Evolutionary conservation across 1,140 invertebrate genomes (phyloP).

Genomic region (Hetaerina americana): DNA sequence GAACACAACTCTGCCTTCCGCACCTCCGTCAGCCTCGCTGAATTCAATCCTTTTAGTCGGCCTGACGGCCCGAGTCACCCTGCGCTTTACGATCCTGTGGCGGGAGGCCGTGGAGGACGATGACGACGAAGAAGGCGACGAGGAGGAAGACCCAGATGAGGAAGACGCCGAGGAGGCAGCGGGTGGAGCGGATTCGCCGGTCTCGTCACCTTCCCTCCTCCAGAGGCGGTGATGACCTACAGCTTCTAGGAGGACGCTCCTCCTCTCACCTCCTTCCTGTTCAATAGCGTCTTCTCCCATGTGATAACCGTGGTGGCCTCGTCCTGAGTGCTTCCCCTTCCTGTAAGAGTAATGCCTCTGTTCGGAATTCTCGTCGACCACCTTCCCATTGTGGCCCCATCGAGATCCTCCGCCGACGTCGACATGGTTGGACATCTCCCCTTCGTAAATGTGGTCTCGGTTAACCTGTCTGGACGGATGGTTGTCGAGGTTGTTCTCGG

Average conservation of each 20-base stretch:
- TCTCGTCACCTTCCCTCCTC: constrained; percentile 3
- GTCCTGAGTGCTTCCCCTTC: background rate
- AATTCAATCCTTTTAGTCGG: constrained; percentile 87
- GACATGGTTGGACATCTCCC: background rate
- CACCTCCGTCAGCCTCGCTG: constrained; percentile 77
- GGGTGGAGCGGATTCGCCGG: background rate
- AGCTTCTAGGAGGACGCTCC: background rate
- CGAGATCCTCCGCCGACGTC: background rate
- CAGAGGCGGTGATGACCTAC: background rate
- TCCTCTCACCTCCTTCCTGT: background rate
- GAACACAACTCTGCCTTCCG: constrained; percentile 76
- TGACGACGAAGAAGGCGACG: too few relatives aligned
- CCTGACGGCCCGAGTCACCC: constrained; percentile 73
- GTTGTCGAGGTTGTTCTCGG: background rate
- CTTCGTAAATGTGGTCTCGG: background rate
- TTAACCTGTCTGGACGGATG: background rate
- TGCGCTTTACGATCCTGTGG: constrained; percentile 59
- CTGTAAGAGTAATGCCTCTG: background rate
- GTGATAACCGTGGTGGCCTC: background rate
- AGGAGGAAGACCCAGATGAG: too few relatives aligned
- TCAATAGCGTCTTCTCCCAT: background rate
- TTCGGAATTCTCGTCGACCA: background rate
- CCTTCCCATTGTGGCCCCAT: background rate
- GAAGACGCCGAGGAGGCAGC: too few relatives aligned
- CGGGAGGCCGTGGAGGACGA: constrained; percentile 19